Base-by-base conservation (phyloP, 1,140 invertebrate species). In the Nymphalis io region DNA sequence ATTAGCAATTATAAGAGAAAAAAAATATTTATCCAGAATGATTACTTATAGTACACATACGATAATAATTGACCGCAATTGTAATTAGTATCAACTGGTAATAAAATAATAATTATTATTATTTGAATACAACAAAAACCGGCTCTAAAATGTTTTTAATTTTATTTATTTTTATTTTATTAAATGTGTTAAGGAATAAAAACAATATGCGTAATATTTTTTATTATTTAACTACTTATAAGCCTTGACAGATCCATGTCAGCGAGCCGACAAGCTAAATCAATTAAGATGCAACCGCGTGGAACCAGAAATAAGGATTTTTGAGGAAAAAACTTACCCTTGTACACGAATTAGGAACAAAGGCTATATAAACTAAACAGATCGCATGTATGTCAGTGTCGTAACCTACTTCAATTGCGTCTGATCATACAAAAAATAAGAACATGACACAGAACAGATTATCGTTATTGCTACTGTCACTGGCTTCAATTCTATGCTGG, bases 321-420 rank as follows among this genome's bases (percentile, higher is more conserved):
- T 57, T 72, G 21, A 57, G 10, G 46, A 73, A 76, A 75, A 79
- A 78, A 76, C 68, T 40, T 76, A 79, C 63, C 84, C 87, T 88
- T 90, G 84, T 76, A 73, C 74, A 69, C 48, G 60, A 71, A 71
- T 67, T 78, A 76, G 76, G 69, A 38, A 23, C 79, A 78, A 83
- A 85, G 76, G 75, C 82, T 89, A 89, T 91, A 89, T 86, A 89
- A 87, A 79, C 74, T 72, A 70, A 79, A 78, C 75, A 44, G 63
- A 65, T 68, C 55, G 40, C 83, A 91, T 91, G 87, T 90, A 85
- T 91, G 89, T 90, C 89, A 91, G 88, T 91, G 89, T 88, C 88
- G 85, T 76, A 89, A 89, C 83, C 89, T 81, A 86, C 78, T 89
- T 84, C 81, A 60, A 86, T 85, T 89, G 82, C 72, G 69, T 78